Evolutionary conservation across 2,888 invertebrate species (phyloP).

Genomic region (Cryptocephalus moraei): DNA sequence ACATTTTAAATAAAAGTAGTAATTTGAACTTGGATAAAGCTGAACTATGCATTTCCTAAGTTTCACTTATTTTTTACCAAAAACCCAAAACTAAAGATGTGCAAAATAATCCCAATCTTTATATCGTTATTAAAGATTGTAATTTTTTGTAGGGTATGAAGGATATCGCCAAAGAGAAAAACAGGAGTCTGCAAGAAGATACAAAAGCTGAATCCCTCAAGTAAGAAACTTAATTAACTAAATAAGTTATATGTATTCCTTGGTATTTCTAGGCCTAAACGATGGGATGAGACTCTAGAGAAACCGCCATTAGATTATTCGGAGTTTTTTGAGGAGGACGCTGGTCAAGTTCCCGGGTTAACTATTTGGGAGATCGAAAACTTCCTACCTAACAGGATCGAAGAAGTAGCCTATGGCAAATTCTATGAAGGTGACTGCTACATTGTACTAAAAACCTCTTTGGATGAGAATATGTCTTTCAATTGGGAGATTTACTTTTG

Average conservation of each 20-base stretch:
- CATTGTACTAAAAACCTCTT: constrained; percentile 81
- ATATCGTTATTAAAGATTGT: background rate
- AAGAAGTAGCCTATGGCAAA: constrained; percentile 90
- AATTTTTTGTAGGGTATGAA: constrained; percentile 59
- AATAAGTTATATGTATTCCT: background rate
- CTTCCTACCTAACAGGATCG: constrained; percentile 90
- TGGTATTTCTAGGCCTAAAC: constrained; percentile 61
- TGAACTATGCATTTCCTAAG: too few relatives aligned
- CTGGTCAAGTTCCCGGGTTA: constrained; percentile 85
- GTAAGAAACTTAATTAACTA: constrained; percentile 34
- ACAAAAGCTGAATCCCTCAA: constrained; percentile 62
- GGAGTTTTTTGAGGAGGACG: constrained; percentile 92
- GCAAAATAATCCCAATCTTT: background rate
- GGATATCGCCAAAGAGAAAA: constrained; percentile 73
- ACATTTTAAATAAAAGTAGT: too few relatives aligned
- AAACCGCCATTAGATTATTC: constrained; percentile 95
- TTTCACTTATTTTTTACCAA: too few relatives aligned
- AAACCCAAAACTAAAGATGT: too few relatives aligned
- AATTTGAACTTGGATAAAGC: too few relatives aligned
- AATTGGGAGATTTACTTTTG: constrained; percentile 97
- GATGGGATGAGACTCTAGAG: constrained; percentile 93
- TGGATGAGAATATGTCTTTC: constrained; percentile 75
- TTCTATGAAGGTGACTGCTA: constrained; percentile 99
- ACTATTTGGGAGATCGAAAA: constrained; percentile 99
- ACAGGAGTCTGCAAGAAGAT: constrained; percentile 59